Evolutionary conservation across 2,797 vertebrate species (phyloP).

Genomic region (Cottoperca gobio): DNA sequence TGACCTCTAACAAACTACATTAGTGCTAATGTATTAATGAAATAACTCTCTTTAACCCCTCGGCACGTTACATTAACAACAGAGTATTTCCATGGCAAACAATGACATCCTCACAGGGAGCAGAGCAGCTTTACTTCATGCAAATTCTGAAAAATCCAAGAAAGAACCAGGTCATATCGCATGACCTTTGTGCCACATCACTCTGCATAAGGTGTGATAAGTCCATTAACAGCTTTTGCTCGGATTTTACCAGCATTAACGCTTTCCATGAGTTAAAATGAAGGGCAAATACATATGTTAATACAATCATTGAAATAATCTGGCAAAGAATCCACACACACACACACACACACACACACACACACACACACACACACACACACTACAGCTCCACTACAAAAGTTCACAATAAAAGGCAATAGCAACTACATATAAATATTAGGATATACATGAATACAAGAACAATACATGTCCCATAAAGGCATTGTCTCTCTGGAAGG

Average conservation of each 20-base stretch:
- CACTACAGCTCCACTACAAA: too few relatives aligned
- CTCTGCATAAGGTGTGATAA: slow-evolving; percentile 38
- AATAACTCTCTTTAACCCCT: too few relatives aligned
- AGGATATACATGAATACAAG: background rate
- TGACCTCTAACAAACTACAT: too few relatives aligned
- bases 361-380: too few relatives aligned
- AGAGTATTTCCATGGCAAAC: background rate
- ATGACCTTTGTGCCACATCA: slow-evolving; percentile 17
- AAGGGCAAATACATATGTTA: slow-evolving; percentile 20
- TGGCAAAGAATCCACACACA: too few relatives aligned
- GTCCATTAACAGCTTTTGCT: slow-evolving; percentile 57
- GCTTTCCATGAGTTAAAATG: slow-evolving; percentile 32
- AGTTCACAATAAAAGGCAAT: too few relatives aligned
- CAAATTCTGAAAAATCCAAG: background rate
- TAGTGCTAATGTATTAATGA: too few relatives aligned
- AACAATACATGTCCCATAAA: slow-evolving; percentile 32
- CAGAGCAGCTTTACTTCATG: background rate
- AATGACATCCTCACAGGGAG: background rate
- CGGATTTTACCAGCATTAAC: slow-evolving; percentile 40
- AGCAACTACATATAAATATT: too few relatives aligned
- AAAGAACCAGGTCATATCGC: slow-evolving; percentile 22
- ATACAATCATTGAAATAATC: too few relatives aligned
- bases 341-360: too few relatives aligned
- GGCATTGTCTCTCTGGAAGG: slow-evolving; percentile 6
- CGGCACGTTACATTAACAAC: too few relatives aligned